Evolutionary conservation across 2,888 invertebrate species (phyloP).

Genomic region (Agriopis leucophaearia): DNA sequence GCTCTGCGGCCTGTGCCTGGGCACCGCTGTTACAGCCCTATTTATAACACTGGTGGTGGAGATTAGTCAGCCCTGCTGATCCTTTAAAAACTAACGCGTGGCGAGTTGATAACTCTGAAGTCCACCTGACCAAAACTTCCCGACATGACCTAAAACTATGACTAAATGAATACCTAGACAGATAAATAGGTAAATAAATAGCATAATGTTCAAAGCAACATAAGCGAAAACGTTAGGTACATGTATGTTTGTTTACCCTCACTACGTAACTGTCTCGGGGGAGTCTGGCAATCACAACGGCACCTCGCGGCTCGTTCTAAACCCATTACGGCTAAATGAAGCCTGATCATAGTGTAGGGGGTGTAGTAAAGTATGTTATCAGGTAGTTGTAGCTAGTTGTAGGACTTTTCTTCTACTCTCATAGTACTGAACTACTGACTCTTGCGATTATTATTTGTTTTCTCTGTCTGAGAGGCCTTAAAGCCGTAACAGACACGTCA

Average conservation of each 20-base stretch:
- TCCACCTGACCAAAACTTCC: background rate
- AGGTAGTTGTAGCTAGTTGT: background rate
- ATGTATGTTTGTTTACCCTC: constrained; percentile 21
- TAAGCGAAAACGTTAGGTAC: constrained; percentile 11
- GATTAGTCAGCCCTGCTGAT: too few species aligned
- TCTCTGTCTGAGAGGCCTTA: too few species aligned
- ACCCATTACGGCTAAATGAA: constrained; percentile 83
- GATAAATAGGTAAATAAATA: background rate
- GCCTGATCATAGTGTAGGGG: constrained; percentile 58
- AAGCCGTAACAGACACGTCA: too few species aligned
- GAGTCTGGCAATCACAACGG: constrained; percentile 81
- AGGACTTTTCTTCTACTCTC: background rate
- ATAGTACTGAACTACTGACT: background rate
- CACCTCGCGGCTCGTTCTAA: constrained; percentile 75
- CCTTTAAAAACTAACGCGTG: too few species aligned
- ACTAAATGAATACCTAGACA: background rate
- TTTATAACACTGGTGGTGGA: too few species aligned
- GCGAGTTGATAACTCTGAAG: too few species aligned
- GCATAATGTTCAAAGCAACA: constrained; percentile 4
- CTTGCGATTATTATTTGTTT: too few species aligned
- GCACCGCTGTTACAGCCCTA: too few species aligned
- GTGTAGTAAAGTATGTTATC: constrained; percentile 2
- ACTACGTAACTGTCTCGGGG: constrained; percentile 54
- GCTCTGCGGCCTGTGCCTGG: too few species aligned
- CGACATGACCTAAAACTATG: background rate